Evolutionary conservation across 1,140 invertebrate species (phyloP).

Genomic region (Pomacea maculata): DNA sequence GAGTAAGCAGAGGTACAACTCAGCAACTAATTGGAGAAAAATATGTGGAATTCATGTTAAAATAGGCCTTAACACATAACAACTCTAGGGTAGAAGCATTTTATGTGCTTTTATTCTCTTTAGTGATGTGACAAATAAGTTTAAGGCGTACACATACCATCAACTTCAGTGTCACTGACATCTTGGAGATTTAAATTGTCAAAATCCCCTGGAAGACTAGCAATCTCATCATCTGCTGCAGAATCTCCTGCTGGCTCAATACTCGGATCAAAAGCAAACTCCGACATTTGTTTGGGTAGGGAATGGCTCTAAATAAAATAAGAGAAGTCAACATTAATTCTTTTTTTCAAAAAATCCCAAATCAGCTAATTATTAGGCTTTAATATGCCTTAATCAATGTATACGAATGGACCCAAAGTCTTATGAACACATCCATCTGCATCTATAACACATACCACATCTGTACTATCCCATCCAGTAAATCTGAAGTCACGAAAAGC

Average conservation of each 20-base stretch:
- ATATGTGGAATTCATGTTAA: too few species aligned
- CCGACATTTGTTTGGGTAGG: constrained; percentile 35
- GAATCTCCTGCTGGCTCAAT: constrained; percentile 53
- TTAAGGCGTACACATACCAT: constrained; percentile 16
- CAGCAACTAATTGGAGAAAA: too few species aligned
- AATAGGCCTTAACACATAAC: too few species aligned
- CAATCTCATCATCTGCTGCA: constrained; percentile 35
- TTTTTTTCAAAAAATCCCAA: neutral
- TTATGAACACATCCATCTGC: neutral
- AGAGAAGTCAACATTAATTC: neutral
- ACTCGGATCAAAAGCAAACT: constrained; percentile 66
- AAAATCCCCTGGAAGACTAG: constrained; percentile 28
- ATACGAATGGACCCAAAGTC: neutral
- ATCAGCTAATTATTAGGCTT: too few species aligned
- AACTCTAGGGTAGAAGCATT: too few species aligned
- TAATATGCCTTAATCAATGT: too few species aligned
- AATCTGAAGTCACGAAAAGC: constrained; percentile 59
- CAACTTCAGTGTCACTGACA: constrained; percentile 37
- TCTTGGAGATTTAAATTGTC: constrained; percentile 29
- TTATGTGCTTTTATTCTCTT: too few species aligned
- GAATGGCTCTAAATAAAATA: constrained; percentile 38
- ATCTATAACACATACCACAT: constrained; percentile 8
- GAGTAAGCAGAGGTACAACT: too few species aligned
- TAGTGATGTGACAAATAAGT: too few species aligned
- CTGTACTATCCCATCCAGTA: constrained; percentile 51